Evolutionary conservation across 2,797 vertebrate species (phyloP).

Genomic region (Hippocampus kuda): DNA sequence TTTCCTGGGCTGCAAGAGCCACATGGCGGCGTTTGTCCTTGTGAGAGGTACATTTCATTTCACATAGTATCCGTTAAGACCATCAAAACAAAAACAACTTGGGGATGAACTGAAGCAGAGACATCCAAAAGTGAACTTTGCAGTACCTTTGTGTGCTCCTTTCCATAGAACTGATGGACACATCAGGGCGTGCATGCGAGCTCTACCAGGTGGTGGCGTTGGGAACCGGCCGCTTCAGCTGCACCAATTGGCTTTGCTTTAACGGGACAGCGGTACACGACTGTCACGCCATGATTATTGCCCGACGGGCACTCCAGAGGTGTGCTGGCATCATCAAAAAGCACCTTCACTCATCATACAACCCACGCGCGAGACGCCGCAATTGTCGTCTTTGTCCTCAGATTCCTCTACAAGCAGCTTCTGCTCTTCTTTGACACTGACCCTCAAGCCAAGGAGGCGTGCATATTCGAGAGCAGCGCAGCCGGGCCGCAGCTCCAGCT

Average conservation of each 20-base stretch:
- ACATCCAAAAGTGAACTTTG: background rate
- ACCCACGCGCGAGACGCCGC: background rate
- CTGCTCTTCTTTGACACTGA: conserved; percentile 64
- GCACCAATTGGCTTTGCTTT: conserved; percentile 57
- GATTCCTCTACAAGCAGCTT: conserved; percentile 73
- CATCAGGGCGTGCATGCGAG: conserved; percentile 31
- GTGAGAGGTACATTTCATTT: conserved; percentile 48
- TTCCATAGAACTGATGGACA: conserved; percentile 42
- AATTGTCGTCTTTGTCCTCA: conserved; percentile 30
- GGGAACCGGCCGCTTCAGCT: conserved; percentile 58
- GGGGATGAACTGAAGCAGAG: background rate
- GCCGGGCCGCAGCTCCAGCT: conserved; percentile 59
- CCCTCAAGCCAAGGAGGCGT: conserved; percentile 45
- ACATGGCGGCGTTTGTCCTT: conserved; percentile 67
- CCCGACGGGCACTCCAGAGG: conserved; percentile 67
- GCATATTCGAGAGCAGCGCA: conserved; percentile 57
- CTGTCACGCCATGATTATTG: conserved; percentile 64
- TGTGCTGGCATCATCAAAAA: conserved; percentile 15
- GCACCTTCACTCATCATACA: no score
- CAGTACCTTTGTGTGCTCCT: background rate
- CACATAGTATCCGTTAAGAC: background rate
- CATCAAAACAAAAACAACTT: background rate
- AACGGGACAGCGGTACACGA: conserved; percentile 66
- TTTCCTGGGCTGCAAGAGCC: conserved; percentile 54
- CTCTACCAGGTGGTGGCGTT: conserved; percentile 63